Evolutionary conservation across 2,888 invertebrate species (phyloP).

Genomic region (Eustalomyia histrio): DNA sequence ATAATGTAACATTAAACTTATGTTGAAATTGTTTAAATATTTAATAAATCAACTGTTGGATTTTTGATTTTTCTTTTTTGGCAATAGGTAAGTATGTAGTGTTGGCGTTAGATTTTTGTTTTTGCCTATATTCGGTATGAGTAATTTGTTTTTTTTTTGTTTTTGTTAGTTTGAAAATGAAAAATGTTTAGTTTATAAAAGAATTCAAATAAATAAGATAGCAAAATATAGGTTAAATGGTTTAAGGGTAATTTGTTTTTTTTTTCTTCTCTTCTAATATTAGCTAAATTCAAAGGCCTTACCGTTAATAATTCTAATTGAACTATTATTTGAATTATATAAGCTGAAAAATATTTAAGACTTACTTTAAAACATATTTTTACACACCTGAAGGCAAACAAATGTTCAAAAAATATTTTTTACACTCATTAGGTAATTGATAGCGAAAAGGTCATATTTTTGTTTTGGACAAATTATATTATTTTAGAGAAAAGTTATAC

Average conservation of each 20-base stretch:
- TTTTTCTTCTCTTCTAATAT: neutral
- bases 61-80: too few relatives aligned
- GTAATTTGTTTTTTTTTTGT: neutral
- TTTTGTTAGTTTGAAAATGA: neutral
- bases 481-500: too few relatives aligned
- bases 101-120: constrained; percentile 35
- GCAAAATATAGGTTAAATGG: constrained; percentile 21
- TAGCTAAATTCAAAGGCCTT: neutral
- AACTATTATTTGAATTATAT: neutral
- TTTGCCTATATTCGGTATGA: neutral
- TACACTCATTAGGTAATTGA: too few relatives aligned
- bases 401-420: too few relatives aligned
- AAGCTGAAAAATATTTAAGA: too few relatives aligned
- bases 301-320: neutral
- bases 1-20: constrained; percentile 41
- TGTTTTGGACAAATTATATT: too few relatives aligned
- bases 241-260: constrained; percentile 11
- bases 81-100: neutral
- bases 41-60: constrained; percentile 40
- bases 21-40: constrained; percentile 53
- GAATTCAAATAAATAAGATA: constrained; percentile 19
- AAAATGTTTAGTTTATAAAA: neutral
- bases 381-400: too few relatives aligned
- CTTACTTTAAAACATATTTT: too few relatives aligned
- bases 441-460: too few relatives aligned